Conservation (phyloP, 2,113 vertebrate species). For the Tachysurus vachellii region DNA sequence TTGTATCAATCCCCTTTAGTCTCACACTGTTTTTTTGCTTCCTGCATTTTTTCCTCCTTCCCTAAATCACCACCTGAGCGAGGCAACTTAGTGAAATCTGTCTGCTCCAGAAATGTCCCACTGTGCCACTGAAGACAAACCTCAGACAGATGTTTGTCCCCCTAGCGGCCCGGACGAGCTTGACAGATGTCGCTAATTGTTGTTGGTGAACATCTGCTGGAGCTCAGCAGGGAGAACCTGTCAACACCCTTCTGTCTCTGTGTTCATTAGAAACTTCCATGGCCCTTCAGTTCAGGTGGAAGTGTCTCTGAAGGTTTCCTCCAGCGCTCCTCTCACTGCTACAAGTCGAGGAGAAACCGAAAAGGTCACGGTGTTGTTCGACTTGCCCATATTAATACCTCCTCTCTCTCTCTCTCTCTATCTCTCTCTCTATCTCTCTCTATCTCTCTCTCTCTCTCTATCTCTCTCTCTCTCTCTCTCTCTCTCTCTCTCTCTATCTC, state of each 20-base stretch:
- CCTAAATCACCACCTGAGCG: background rate
- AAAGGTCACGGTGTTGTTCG: background rate
- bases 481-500: slow-evolving; percentile 51
- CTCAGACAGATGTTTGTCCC: slow-evolving; percentile 50
- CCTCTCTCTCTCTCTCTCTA: slow-evolving; percentile 48
- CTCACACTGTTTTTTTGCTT: background rate
- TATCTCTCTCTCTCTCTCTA: slow-evolving; percentile 26
- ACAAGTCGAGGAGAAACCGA: background rate
- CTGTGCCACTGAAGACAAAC: slow-evolving; percentile 31
- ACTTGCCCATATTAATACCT: background rate
- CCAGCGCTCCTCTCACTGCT: background rate
- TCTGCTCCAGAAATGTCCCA: slow-evolving; percentile 40
- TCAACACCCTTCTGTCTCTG: slow-evolving; percentile 38
- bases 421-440: slow-evolving; percentile 50
- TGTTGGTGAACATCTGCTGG: slow-evolving; percentile 42
- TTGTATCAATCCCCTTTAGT: background rate
- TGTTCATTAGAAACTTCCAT: slow-evolving; percentile 40
- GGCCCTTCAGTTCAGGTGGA: slow-evolving; percentile 22
- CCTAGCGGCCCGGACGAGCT: slow-evolving; percentile 45
- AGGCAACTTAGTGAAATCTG: slow-evolving; percentile 28
- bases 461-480: slow-evolving; percentile 9
- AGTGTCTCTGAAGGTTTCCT: slow-evolving; percentile 27
- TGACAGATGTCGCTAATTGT: slow-evolving; percentile 63
- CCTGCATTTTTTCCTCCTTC: slow-evolving; percentile 2
- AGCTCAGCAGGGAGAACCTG: slow-evolving; percentile 34